Percentiles rank a stretch among this genome's conserved stretches.
Conservation (phyloP, 2,797 vertebrate species). For the Gymnopithys bicolor region DNA sequence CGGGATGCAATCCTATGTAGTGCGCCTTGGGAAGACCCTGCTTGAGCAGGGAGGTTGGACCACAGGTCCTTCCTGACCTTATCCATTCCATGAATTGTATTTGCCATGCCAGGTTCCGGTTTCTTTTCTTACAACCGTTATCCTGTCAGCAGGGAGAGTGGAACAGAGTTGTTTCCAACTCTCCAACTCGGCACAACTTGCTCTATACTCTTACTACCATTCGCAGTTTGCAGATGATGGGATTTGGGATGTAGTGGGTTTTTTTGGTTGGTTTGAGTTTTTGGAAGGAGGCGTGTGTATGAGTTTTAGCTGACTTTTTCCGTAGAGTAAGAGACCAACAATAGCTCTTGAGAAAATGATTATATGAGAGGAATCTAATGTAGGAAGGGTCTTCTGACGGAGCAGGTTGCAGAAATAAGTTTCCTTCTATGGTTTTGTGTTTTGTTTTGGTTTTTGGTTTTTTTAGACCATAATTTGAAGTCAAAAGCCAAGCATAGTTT, state of each 20-base stretch:
- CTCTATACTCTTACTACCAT: neutral
- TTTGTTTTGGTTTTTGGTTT: neutral
- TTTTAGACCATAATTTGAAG: neutral
- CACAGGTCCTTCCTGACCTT: neutral
- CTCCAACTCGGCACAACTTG: neutral
- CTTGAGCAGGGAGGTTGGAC: neutral
- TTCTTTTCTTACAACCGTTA: neutral
- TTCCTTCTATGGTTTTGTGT: neutral
- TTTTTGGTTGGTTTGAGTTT: neutral
- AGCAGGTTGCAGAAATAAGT: neutral
- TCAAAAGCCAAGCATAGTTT: constrained; percentile 19
- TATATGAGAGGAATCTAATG: neutral
- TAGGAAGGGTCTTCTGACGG: neutral
- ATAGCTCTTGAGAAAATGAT: neutral
- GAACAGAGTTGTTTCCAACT: neutral
- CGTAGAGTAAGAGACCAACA: neutral
- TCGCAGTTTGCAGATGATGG: neutral
- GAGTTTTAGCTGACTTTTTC: neutral
- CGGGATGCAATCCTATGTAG: neutral
- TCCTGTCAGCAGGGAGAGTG: neutral
- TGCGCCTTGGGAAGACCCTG: neutral
- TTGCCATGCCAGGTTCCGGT: neutral
- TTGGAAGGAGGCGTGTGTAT: neutral
- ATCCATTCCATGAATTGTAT: neutral
- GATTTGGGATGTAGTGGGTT: neutral